Percentiles rank a stretch among this genome's conserved stretches.
Evolutionary conservation across 2,113 vertebrate species (phyloP).

Genomic region (Neolamprologus modestus): DNA sequence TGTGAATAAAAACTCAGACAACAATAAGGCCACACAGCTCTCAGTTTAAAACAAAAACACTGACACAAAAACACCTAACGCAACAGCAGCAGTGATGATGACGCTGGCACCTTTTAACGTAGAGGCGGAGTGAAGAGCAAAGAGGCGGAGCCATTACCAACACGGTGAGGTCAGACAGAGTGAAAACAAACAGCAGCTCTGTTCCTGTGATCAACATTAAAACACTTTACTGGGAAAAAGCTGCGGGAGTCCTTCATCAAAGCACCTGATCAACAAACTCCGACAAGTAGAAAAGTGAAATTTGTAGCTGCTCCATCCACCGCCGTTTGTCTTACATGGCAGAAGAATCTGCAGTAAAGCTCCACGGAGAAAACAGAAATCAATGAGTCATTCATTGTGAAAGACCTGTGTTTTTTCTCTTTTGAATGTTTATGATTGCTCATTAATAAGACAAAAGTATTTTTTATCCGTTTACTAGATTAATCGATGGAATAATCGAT

Average conservation of each 20-base stretch:
- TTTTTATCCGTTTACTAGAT: neutral
- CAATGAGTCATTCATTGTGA: neutral
- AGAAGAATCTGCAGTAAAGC: neutral
- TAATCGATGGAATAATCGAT: neutral
- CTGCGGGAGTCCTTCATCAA: neutral
- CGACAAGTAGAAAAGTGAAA: neutral
- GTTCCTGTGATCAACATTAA: neutral
- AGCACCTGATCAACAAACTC: neutral
- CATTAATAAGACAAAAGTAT: neutral
- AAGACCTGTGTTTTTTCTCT: neutral
- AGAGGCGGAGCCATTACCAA: neutral
- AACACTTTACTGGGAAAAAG: neutral
- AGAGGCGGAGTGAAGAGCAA: neutral
- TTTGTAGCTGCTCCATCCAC: neutral
- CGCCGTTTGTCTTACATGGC: neutral
- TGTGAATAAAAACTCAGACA: neutral
- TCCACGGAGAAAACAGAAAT: neutral
- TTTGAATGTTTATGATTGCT: neutral
- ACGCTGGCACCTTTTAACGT: neutral
- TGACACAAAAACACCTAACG: neutral
- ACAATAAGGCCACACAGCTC: neutral
- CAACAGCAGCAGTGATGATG: neutral
- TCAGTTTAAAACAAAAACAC: neutral
- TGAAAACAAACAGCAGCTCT: neutral
- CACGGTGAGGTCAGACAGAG: neutral